Evolutionary conservation across 1,140 invertebrate genomes (phyloP).

Genomic region (Onthophagus taurus): DNA sequence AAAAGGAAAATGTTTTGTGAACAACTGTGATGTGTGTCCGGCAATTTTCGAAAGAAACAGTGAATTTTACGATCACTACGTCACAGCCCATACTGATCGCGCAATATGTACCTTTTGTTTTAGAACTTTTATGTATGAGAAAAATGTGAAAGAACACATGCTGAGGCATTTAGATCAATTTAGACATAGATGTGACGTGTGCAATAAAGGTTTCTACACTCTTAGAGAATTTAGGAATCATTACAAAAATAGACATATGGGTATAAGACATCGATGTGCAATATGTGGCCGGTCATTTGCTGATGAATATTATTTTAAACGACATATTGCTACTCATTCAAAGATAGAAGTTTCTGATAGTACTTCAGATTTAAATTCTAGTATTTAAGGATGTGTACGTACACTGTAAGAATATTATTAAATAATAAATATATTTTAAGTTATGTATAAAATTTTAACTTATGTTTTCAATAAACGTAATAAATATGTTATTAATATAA

Average conservation of each 20-base stretch:
- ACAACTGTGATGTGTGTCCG: slow-evolving; percentile 42
- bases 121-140: slow-evolving; percentile 37
- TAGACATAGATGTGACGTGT: slow-evolving; percentile 34
- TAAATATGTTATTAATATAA: too few relatives aligned
- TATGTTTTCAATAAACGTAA: too few relatives aligned
- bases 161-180: slow-evolving; percentile 36
- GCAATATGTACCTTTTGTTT: slow-evolving; percentile 37
- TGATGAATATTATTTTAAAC: slow-evolving; percentile 47
- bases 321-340: slow-evolving; percentile 48
- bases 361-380: neutral
- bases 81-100: slow-evolving; percentile 29
- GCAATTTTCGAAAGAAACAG: slow-evolving; percentile 41
- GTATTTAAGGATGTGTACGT: neutral
- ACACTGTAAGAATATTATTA: neutral
- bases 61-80: slow-evolving; percentile 42
- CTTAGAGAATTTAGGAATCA: slow-evolving; percentile 37
- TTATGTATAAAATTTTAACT: too few relatives aligned
- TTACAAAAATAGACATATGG: slow-evolving; percentile 37
- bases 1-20: slow-evolving; percentile 36
- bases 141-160: slow-evolving; percentile 31
- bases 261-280: slow-evolving; percentile 41
- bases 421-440: too few relatives aligned
- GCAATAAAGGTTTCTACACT: slow-evolving; percentile 36
- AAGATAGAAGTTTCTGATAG: slow-evolving; percentile 4
- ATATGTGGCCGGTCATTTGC: slow-evolving; percentile 51